A percentile compares a stretch with the other conserved stretches of the same genome.
Evolutionary conservation across 1,140 invertebrate genomes (phyloP).

Genomic region (Lordiphosa stackelbergi): DNA sequence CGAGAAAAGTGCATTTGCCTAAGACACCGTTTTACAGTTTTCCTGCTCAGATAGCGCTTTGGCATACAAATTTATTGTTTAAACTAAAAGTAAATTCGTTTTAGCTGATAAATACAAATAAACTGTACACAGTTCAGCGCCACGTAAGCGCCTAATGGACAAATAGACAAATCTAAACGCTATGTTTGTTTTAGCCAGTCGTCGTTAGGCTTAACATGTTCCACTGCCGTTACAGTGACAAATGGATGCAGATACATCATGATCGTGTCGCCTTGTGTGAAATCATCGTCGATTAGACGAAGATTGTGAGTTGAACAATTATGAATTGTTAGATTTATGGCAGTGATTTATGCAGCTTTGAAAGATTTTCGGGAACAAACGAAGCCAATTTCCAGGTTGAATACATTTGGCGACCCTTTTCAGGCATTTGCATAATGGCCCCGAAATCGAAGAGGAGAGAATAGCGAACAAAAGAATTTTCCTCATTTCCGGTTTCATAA

Average conservation of each 20-base stretch:
- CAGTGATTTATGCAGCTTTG: slow-evolving; percentile 53
- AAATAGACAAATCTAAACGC: slow-evolving; percentile 51
- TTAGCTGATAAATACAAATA: slow-evolving; percentile 36
- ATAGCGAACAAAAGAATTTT: slow-evolving; percentile 8
- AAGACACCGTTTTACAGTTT: slow-evolving; percentile 25
- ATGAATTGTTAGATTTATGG: slow-evolving; percentile 53
- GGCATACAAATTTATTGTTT: slow-evolving; percentile 61
- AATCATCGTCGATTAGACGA: slow-evolving; percentile 43
- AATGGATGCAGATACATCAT: slow-evolving; percentile 70
- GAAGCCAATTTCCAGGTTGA: slow-evolving; percentile 36
- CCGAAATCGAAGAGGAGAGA: slow-evolving; percentile 6
- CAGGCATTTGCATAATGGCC: slow-evolving; percentile 41
- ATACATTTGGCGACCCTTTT: slow-evolving; percentile 15
- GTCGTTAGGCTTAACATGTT: slow-evolving; percentile 65
- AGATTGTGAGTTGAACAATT: slow-evolving; percentile 45
- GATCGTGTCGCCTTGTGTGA: slow-evolving; percentile 53
- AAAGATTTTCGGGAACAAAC: slow-evolving; percentile 21
- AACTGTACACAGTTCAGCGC: slow-evolving; percentile 36
- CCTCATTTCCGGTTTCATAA: no score
- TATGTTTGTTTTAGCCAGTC: slow-evolving; percentile 55
- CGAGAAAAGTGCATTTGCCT: slow-evolving; percentile 3
- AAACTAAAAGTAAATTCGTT: slow-evolving; percentile 49
- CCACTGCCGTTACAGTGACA: slow-evolving; percentile 64
- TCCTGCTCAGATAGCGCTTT: slow-evolving; percentile 25
- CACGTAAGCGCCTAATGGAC: slow-evolving; percentile 62